Evolutionary conservation across 2,888 invertebrate species (phyloP).

Genomic region (Druceiella hillmani): DNA sequence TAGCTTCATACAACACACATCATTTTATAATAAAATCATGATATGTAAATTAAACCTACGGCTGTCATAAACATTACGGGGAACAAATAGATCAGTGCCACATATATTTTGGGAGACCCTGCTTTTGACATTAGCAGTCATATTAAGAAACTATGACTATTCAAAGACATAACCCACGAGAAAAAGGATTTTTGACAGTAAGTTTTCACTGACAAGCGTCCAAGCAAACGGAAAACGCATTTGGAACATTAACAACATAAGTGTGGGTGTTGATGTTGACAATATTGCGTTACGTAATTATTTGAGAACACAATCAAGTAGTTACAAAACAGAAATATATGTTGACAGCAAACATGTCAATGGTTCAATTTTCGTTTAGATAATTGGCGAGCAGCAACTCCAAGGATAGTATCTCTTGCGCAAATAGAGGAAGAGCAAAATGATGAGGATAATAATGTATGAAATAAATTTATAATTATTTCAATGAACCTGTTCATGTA

Average conservation of each 20-base stretch:
- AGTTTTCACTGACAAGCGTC: slow-evolving; percentile 9
- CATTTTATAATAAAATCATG: slow-evolving; percentile 17
- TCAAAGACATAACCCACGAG: slow-evolving; percentile 13
- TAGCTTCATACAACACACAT: slow-evolving; percentile 20
- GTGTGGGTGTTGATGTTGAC: slow-evolving; percentile 15
- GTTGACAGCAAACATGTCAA: slow-evolving; percentile 14
- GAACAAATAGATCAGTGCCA: slow-evolving; percentile 16
- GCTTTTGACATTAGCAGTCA: slow-evolving; percentile 16
- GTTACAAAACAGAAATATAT: too few relatives aligned
- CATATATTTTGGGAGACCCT: slow-evolving; percentile 15
- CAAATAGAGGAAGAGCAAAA: slow-evolving; percentile 18
- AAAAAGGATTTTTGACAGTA: too few relatives aligned
- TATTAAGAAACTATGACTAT: slow-evolving; percentile 17
- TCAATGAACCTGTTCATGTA: slow-evolving; percentile 13
- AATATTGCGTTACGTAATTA: slow-evolving; percentile 24
- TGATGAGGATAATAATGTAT: slow-evolving; percentile 19
- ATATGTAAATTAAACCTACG: slow-evolving; percentile 15
- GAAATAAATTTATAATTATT: slow-evolving; percentile 20
- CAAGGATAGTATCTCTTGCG: slow-evolving; percentile 16
- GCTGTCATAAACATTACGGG: slow-evolving; percentile 13
- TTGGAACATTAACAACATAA: slow-evolving; percentile 12
- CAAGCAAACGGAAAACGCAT: slow-evolving; percentile 10
- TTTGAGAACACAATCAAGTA: slow-evolving; percentile 25
- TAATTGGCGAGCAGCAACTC: slow-evolving; percentile 18
- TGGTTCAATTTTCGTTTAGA: slow-evolving; percentile 17